Evolutionary conservation across 2,888 invertebrate species (phyloP).

Genomic region (Rhamphomyia laevipes): DNA sequence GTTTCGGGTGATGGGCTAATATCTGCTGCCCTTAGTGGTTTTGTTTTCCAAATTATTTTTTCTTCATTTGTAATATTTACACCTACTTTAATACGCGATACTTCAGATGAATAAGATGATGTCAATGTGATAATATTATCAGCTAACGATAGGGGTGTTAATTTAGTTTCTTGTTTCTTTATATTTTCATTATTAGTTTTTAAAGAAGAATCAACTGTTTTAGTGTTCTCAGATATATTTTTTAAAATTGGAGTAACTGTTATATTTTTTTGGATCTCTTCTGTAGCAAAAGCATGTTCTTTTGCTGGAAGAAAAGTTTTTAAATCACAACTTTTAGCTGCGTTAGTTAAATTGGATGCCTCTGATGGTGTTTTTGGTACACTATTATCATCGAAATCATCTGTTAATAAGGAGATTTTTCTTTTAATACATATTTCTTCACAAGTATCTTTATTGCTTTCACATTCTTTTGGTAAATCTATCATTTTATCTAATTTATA

Average conservation of each 20-base stretch:
- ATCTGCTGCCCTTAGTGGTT: not conserved
- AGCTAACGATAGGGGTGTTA: not conserved
- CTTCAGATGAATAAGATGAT: conserved; percentile 4
- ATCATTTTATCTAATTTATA: no score
- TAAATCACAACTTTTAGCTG: not conserved
- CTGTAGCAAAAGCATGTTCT: conserved; percentile 14
- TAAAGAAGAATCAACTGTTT: not conserved
- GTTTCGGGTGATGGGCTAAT: not conserved
- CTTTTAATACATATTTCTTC: not conserved
- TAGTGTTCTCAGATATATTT: not conserved
- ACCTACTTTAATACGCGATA: conserved; percentile 4
- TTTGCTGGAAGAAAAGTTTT: conserved; percentile 13
- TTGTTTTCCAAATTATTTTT: conserved; percentile 4
- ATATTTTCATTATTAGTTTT: not conserved
- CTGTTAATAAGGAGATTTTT: not conserved
- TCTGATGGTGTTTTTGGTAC: not conserved
- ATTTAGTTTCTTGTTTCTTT: not conserved
- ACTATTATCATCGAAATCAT: not conserved
- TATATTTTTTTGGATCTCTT: conserved; percentile 4
- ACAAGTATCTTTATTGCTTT: not conserved
- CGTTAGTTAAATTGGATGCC: not conserved
- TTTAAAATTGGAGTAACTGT: not conserved
- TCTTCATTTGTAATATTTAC: conserved; percentile 5
- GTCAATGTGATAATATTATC: conserved; percentile 7
- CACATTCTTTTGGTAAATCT: no score